Conservation (phyloP, 2,113 vertebrate genomes). For the Plecotus auritus region DNA sequence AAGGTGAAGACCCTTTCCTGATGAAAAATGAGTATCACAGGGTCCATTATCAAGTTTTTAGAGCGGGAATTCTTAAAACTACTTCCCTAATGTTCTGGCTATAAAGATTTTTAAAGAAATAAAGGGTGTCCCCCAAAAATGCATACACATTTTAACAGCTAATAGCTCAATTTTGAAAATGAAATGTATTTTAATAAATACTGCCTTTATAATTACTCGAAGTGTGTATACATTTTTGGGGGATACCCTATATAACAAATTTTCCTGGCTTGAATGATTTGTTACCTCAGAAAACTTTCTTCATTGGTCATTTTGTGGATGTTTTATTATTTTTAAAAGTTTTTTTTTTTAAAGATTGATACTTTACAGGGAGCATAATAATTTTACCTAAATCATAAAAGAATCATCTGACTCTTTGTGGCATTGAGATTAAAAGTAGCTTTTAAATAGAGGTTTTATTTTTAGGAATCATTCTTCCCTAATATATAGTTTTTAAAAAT, state of each 20-base stretch:
- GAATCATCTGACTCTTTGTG: constrained; percentile 13
- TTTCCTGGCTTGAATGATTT: not conserved
- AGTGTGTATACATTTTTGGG: too few relatives aligned
- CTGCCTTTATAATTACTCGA: too few relatives aligned
- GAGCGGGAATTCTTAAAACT: constrained; percentile 20
- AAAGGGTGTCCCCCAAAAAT: too few relatives aligned
- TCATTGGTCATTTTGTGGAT: constrained; percentile 43
- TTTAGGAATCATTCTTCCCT: not conserved
- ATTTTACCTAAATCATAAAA: not conserved
- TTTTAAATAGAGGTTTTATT: constrained; percentile 33
- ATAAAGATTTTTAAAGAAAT: not conserved
- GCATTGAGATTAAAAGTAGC: not conserved
- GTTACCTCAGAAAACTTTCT: not conserved
- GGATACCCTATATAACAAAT: not conserved
- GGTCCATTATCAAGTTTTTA: constrained; percentile 15
- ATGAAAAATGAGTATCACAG: not conserved
- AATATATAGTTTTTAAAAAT: not conserved
- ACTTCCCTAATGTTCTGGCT: not conserved
- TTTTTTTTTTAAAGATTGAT: not conserved
- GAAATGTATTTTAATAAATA: too few relatives aligned
- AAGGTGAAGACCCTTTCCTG: constrained; percentile 27
- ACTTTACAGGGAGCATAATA: not conserved
- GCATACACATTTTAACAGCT: too few relatives aligned
- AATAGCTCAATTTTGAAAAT: too few relatives aligned
- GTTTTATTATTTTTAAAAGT: not conserved